Conservation (phyloP, 2,113 vertebrate genomes). For the Cynopterus brachyotis region DNA sequence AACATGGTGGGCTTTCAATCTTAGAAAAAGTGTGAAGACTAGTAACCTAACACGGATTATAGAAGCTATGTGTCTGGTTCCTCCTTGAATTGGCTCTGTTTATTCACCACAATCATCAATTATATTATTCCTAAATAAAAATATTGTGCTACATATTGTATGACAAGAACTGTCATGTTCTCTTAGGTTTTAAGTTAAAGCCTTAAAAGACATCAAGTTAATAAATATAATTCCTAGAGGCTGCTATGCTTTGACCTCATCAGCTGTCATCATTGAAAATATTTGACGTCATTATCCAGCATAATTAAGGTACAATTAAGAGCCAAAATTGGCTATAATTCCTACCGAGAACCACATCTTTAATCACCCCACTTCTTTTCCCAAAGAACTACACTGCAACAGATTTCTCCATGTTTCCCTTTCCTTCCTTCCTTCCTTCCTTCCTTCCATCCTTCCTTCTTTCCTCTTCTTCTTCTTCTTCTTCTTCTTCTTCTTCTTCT, state of each 20-base stretch:
- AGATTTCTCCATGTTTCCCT: neutral
- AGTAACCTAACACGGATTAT: neutral
- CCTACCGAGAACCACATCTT: neutral
- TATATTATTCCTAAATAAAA: neutral
- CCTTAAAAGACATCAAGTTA: neutral
- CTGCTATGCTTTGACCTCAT: neutral
- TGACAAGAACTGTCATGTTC: neutral
- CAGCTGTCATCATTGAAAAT: neutral
- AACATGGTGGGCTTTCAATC: neutral
- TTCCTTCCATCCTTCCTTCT: neutral
- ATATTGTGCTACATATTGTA: neutral
- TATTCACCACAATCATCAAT: neutral
- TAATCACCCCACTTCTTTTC: neutral
- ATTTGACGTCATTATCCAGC: neutral
- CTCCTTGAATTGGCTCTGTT: neutral
- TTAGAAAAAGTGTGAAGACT: neutral
- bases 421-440: too few species aligned
- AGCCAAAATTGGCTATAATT: neutral
- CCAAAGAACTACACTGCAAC: neutral
- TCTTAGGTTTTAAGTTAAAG: neutral
- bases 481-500: too few species aligned
- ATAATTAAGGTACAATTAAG: neutral
- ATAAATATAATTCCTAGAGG: conserved; percentile 23
- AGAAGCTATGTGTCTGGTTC: neutral
- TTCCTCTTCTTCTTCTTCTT: neutral